Conservation (phyloP, 2,888 invertebrate genomes). For the Cantharis flavilabris region DNA sequence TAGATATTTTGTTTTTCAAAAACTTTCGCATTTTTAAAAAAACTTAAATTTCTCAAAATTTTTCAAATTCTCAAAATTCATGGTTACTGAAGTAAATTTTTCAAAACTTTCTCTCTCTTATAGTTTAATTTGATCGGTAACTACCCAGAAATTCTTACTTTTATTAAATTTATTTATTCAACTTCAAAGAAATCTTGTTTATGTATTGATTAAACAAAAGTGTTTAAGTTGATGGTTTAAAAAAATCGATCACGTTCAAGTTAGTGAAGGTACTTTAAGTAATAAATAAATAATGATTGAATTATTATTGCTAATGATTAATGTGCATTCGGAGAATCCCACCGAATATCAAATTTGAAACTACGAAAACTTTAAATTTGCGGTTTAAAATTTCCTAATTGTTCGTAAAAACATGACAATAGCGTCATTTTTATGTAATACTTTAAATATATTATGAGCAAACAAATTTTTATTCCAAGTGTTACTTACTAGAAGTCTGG, state of each 20-base stretch:
- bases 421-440: not conserved
- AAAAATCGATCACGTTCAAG: not conserved
- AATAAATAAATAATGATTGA: not conserved
- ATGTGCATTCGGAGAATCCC: not conserved
- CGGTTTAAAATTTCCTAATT: not conserved
- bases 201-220: not conserved
- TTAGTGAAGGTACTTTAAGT: not conserved
- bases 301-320: not conserved
- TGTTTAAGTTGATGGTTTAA: not conserved
- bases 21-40: no score
- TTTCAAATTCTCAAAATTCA: no score
- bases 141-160: no score
- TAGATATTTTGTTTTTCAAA: no score
- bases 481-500: not conserved
- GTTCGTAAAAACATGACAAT: not conserved
- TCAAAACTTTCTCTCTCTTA: no score
- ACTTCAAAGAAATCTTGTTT: no score
- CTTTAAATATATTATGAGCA: not conserved
- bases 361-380: not conserved
- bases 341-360: not conserved
- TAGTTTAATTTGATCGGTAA: no score
- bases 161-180: no score
- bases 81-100: no score
- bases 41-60: no score
- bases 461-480: not conserved